These are phyloP conservation scores for Platygyra sinensis DNA, from an alignment of 64 coral and sea anemone genomes.

Conservation along the genomic window DNA sequence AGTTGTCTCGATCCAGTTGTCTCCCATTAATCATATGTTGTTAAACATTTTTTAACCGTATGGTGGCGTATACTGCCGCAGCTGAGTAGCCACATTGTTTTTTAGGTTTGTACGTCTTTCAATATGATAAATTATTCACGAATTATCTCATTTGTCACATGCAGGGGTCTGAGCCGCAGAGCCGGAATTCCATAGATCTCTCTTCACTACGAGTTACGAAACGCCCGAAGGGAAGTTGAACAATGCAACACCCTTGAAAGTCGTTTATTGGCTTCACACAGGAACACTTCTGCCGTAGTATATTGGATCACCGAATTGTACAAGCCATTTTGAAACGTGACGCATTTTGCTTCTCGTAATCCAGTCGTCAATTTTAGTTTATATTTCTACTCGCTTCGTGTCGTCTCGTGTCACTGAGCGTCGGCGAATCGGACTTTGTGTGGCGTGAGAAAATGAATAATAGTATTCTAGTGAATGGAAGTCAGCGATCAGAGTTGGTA, in stretches of 20 bases:
- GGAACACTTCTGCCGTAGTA: neutral
- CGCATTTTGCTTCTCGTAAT: neutral
- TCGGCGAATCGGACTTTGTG: constrained; percentile 8
- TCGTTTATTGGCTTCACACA: constrained; percentile 3
- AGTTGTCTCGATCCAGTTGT: neutral
- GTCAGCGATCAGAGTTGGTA: constrained; percentile 60
- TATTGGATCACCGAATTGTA: neutral
- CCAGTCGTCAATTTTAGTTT: neutral
- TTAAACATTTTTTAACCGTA: neutral
- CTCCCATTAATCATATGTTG: neutral
- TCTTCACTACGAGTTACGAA: constrained; percentile 23
- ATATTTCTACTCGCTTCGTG: neutral
- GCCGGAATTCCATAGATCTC: constrained; percentile 42
- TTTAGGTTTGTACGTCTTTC: constrained; percentile 31
- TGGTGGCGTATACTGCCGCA: constrained; percentile 50
- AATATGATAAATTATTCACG: constrained; percentile 76
- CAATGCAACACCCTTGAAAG: neutral
- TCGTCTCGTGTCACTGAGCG: neutral
- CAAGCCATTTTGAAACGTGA: constrained; percentile 7
- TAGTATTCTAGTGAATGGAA: constrained; percentile 45
- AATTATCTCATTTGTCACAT: constrained; percentile 76
- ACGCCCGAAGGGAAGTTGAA: neutral
- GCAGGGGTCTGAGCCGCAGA: constrained; percentile 40
- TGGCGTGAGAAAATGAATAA: constrained; percentile 25
- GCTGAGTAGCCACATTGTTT: constrained; percentile 42